phyloP scores from a whole-genome alignment of 2,113 vertebrate genomes.

The Microcebus ravelobensis region DNA sequence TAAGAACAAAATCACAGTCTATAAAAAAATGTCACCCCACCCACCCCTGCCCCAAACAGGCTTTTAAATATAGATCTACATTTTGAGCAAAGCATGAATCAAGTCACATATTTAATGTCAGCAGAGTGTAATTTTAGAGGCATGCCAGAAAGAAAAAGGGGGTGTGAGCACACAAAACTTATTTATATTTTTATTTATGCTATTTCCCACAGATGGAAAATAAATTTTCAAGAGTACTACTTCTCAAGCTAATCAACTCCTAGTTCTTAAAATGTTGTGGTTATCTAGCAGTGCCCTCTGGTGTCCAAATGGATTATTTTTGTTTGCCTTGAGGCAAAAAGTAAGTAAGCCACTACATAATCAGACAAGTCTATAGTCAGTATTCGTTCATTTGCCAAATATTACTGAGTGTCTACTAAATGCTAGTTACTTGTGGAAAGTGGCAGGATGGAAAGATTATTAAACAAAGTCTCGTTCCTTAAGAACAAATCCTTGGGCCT shows the following conservation, averaged over 20 bases:
- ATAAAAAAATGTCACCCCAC: not conserved
- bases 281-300: conserved; percentile 82
- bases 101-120: conserved; percentile 43
- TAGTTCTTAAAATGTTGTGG: not conserved
- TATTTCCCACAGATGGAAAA: not conserved
- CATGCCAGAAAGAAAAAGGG: conserved; percentile 9
- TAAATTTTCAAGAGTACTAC: not conserved
- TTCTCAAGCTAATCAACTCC: not conserved
- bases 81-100: conserved; percentile 49
- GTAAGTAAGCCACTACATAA: not conserved
- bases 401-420: not conserved
- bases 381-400: not conserved
- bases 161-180: not conserved
- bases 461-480: too few species aligned
- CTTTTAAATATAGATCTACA: conserved; percentile 41
- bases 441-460: not conserved
- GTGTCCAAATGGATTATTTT: conserved; percentile 3
- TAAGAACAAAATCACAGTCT: not conserved
- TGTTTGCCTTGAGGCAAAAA: not conserved
- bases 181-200: conserved; percentile 60
- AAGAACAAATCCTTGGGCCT: too few species aligned
- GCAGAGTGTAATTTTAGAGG: not conserved
- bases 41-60: not conserved
- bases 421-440: not conserved
- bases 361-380: not conserved